Percentiles rank a stretch among this genome's conserved stretches.
Conservation (phyloP, 2,113 vertebrate species). For the Aptenodytes patagonicus region DNA sequence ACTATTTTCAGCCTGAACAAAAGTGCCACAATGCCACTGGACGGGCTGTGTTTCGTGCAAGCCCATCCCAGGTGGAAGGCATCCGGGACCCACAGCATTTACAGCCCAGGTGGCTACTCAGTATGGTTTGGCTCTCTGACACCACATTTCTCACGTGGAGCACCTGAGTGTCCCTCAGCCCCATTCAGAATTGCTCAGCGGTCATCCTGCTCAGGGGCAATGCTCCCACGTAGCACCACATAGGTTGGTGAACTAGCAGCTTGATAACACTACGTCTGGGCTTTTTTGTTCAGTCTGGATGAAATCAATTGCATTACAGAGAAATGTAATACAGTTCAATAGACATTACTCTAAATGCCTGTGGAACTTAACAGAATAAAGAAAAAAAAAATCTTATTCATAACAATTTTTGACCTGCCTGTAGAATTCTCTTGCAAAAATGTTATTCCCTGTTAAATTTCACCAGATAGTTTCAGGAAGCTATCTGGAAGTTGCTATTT, state of each 20-base stretch:
- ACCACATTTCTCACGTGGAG: neutral
- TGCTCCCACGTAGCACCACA: rapidly evolving
- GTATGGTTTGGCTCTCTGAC: neutral
- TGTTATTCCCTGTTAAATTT: neutral
- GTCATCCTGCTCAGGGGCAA: neutral
- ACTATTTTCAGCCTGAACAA: neutral
- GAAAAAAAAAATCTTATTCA: neutral
- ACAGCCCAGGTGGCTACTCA: neutral
- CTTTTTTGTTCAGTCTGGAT: neutral
- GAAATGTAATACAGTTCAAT: neutral
- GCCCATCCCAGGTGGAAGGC: neutral
- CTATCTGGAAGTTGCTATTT: neutral
- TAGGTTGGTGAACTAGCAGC: neutral
- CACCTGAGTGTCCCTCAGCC: neutral
- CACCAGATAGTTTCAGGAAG: neutral
- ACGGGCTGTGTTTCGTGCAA: neutral
- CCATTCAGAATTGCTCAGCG: neutral
- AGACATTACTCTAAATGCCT: neutral
- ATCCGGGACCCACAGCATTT: neutral
- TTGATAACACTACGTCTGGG: neutral
- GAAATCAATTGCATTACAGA: neutral
- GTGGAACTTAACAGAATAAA: neutral
- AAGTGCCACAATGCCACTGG: neutral
- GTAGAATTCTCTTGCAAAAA: neutral
- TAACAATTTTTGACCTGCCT: neutral